Conservation (phyloP, 1,140 invertebrate species). For the Himalopsyche phryganea region DNA sequence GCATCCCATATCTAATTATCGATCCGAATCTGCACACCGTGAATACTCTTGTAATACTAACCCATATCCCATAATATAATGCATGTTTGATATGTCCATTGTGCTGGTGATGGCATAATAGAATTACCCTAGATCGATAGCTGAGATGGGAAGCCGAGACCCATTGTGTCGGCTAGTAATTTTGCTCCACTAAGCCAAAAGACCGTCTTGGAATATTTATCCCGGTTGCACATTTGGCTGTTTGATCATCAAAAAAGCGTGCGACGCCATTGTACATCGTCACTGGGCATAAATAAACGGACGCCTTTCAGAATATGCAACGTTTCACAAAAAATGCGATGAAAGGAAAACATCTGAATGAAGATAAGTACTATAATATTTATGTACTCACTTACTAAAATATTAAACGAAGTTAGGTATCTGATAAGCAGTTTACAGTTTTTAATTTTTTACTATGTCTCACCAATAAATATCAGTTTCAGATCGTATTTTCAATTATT, state of each 20-base stretch:
- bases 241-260: constrained; percentile 3
- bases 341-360: too few relatives aligned
- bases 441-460: too few relatives aligned
- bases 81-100: constrained; percentile 21
- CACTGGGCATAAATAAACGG: not conserved
- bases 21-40: constrained; percentile 10
- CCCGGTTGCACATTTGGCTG: not conserved
- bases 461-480: too few relatives aligned
- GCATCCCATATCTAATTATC: constrained; percentile 26
- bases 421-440: too few relatives aligned
- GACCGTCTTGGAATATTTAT: constrained; percentile 1
- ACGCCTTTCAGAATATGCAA: not conserved
- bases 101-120: constrained; percentile 24
- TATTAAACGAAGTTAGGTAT: too few relatives aligned
- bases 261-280: not conserved
- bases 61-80: constrained; percentile 18
- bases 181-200: constrained; percentile 14
- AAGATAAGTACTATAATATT: too few relatives aligned
- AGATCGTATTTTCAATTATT: too few relatives aligned
- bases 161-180: constrained; percentile 23
- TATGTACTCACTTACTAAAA: too few relatives aligned
- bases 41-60: constrained; percentile 25
- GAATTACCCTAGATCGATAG: constrained; percentile 30
- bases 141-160: constrained; percentile 22
- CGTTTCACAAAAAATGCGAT: not conserved